Evolutionary conservation across 2,113 vertebrate genomes (phyloP), one percentile per base, ranked within the genome.

Genomic region (Bombycilla garrulus): DNA sequence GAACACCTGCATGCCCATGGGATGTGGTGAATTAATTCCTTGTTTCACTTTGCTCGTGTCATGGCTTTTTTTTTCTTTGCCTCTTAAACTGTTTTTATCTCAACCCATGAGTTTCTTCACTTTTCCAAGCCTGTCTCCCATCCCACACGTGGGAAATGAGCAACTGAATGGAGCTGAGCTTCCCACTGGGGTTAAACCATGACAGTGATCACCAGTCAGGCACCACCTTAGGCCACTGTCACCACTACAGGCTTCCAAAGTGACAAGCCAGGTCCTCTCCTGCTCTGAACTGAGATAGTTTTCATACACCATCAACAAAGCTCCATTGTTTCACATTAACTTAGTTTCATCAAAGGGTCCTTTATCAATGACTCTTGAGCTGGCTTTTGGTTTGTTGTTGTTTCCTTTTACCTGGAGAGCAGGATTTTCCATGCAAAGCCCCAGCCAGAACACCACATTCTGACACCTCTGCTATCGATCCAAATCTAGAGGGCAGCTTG

Each of bases 71-170:
- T 74, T n/a, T 62, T 12, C 48, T 77, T 69, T 61, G 40, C 8
- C 40, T 47, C 4, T 42, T 25, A 33, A 80, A 25, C 12, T 28
- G 47, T 10, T 61, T 48, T 48, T 21, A 36, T 29, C 31, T 56
- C 82, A 74, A 10, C 4, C 13, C 40, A 14, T 21, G 45, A 24
- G 13, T 48, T 81, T n/a, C 35, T 22, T 74, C 54, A 25, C 23
- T 61, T 67, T 10, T 50, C 61, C 54, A 28, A 0, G 36, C 48
- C 40, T 56, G 22, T 25, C 11, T 69, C 40, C 40, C 16, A 25
- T 56, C 40, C 40, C 67, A 61, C 0, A 1, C 0, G 2, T 5
- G 40, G 24, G 25, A 7, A 28, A 26, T 9, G 60, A 73, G 67
- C 10, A 26, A 53, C 47, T 42, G 40, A 6, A 3, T 11, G 26